phyloP scores from a whole-genome alignment of 2,113 vertebrate genomes.

The Irena cyanogastra region DNA sequence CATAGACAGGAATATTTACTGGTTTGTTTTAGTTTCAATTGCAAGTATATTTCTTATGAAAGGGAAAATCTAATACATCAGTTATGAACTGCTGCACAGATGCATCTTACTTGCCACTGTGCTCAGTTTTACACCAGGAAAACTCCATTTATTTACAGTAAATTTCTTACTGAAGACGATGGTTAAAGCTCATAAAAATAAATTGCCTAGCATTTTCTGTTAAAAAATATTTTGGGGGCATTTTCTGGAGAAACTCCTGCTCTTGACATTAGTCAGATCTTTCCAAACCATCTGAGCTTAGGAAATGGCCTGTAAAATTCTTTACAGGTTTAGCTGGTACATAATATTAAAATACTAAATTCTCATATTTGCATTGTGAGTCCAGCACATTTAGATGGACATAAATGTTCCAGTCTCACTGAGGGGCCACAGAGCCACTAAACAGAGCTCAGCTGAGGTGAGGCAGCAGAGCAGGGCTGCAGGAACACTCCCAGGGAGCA shows the following conservation, averaged over 20 bases:
- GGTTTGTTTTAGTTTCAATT: neutral
- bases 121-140: neutral
- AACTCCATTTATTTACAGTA: neutral
- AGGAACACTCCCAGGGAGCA: neutral
- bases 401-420: neutral
- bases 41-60: neutral
- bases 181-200: neutral
- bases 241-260: neutral
- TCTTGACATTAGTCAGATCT: neutral
- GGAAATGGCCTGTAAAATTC: neutral
- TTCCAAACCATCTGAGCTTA: neutral
- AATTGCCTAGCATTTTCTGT: neutral
- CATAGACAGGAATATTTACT: neutral
- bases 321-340: neutral
- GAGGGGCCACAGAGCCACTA: neutral
- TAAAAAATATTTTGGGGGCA: neutral
- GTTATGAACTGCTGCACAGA: neutral
- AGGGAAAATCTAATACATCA: neutral
- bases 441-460: rapidly evolving
- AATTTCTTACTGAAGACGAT: neutral
- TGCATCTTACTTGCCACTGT: neutral
- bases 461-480: neutral
- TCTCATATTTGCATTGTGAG: neutral
- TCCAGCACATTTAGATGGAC: neutral
- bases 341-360: neutral